phyloP scores from a whole-genome alignment of 2,888 invertebrate genomes.

The Meganola albula region DNA sequence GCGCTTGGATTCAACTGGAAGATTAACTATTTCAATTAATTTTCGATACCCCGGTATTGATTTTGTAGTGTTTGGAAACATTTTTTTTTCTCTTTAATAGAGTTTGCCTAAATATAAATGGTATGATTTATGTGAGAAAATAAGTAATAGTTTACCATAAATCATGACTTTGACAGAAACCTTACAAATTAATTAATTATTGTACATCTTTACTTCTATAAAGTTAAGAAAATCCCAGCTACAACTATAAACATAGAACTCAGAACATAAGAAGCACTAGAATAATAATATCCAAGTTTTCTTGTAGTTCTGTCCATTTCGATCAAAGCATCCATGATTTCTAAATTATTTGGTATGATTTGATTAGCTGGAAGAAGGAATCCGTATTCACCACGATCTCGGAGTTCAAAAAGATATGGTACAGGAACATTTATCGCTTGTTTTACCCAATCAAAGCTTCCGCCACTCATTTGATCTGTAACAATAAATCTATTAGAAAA shows the following conservation, averaged over 20 bases:
- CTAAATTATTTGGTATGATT: constrained; percentile 76
- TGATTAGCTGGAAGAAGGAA: constrained; percentile 75
- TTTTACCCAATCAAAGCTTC: constrained; percentile 79
- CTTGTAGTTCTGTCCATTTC: constrained; percentile 57
- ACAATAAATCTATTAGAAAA: constrained; percentile 10
- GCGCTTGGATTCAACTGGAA: too few species aligned
- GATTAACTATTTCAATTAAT: too few species aligned
- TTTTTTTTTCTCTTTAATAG: too few species aligned
- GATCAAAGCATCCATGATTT: constrained; percentile 77
- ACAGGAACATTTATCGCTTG: constrained; percentile 67
- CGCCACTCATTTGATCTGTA: constrained; percentile 70
- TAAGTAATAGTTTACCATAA: too few species aligned
- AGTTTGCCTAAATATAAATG: too few species aligned
- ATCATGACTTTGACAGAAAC: too few species aligned
- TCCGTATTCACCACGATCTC: constrained; percentile 76
- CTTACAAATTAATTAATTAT: too few species aligned
- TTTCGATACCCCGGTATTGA: too few species aligned
- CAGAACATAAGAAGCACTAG: constrained; percentile 21
- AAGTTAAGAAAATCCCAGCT: constrained; percentile 23
- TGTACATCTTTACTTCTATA: too few species aligned
- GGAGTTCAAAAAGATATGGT: constrained; percentile 78
- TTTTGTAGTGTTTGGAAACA: too few species aligned
- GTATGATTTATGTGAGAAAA: too few species aligned
- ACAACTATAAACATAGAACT: constrained; percentile 29
- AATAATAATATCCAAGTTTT: constrained; percentile 43